Evolutionary conservation across 2,888 invertebrate species (phyloP).

Genomic region (Machimus rusticus): DNA sequence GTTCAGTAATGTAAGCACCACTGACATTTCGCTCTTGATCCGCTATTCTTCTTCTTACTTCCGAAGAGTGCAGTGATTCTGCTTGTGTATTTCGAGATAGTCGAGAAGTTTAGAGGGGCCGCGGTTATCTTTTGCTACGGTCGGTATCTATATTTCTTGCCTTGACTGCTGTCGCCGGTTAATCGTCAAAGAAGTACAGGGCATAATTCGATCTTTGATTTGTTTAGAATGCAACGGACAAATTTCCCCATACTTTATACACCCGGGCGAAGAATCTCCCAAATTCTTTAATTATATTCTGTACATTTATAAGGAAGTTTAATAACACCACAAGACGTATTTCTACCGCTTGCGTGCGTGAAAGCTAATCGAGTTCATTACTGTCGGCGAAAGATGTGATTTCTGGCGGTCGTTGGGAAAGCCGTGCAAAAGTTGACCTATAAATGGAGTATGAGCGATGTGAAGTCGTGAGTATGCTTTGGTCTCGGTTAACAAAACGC

Average conservation of each 20-base stretch:
- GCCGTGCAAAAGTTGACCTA: conserved; percentile 17
- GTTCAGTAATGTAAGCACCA: not conserved
- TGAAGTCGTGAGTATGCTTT: conserved; percentile 37
- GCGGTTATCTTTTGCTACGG: not conserved
- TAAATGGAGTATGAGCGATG: conserved; percentile 40
- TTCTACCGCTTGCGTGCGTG: not conserved
- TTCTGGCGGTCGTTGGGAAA: not conserved
- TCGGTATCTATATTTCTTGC: not conserved
- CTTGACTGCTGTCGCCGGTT: not conserved
- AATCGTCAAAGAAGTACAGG: not conserved
- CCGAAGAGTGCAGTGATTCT: not conserved
- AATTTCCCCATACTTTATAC: not conserved
- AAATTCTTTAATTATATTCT: not conserved
- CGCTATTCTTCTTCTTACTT: not conserved
- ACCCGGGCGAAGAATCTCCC: not conserved
- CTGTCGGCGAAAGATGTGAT: conserved; percentile 17
- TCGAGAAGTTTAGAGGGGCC: not conserved
- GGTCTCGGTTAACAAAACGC: not conserved
- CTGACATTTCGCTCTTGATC: not conserved
- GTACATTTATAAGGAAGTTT: not conserved
- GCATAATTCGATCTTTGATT: not conserved
- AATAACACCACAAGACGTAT: not conserved
- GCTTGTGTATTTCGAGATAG: not conserved
- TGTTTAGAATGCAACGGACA: not conserved
- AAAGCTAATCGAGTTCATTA: not conserved